These are phyloP conservation scores for Anniella stebbinsi DNA, from an alignment of 2,797 vertebrate species.

Conservation along the genomic window DNA sequence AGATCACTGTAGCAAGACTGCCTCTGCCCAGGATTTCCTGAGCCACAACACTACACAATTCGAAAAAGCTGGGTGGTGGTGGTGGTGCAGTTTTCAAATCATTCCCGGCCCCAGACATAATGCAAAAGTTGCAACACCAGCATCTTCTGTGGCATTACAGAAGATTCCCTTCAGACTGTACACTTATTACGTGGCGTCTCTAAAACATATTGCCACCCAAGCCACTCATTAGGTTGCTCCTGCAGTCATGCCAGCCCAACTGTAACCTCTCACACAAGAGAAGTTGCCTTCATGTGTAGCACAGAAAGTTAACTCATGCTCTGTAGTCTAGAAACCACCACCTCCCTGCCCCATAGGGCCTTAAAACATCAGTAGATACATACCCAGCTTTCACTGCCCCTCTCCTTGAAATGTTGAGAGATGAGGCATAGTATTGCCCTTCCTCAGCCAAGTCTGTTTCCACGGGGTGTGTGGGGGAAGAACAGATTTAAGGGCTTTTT, in stretches of 20 bases:
- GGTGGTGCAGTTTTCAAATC: not conserved
- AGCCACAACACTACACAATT: not conserved
- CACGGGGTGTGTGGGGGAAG: not conserved
- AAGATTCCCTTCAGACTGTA: not conserved
- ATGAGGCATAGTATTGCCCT: not conserved
- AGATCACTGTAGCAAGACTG: not conserved
- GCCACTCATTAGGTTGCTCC: not conserved
- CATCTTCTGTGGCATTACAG: not conserved
- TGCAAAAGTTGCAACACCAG: not conserved
- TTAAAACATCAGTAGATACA: constrained; percentile 7
- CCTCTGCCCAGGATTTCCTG: not conserved
- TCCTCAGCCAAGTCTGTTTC: not conserved
- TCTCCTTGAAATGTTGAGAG: not conserved
- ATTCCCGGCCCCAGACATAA: not conserved
- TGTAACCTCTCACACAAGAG: not conserved
- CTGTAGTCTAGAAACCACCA: not conserved
- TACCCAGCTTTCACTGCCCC: not conserved
- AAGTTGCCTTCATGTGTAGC: not conserved
- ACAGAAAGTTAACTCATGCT: not conserved
- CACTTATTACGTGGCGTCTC: not conserved
- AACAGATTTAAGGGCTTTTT: constrained; percentile 1
- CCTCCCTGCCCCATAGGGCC: rapidly evolving
- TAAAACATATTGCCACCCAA: constrained; percentile 20
- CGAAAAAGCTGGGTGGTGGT: not conserved
- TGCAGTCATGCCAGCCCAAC: not conserved